Base-by-base conservation (phyloP, 2,888 invertebrate genomes). In the Marronus borbonicus region DNA sequence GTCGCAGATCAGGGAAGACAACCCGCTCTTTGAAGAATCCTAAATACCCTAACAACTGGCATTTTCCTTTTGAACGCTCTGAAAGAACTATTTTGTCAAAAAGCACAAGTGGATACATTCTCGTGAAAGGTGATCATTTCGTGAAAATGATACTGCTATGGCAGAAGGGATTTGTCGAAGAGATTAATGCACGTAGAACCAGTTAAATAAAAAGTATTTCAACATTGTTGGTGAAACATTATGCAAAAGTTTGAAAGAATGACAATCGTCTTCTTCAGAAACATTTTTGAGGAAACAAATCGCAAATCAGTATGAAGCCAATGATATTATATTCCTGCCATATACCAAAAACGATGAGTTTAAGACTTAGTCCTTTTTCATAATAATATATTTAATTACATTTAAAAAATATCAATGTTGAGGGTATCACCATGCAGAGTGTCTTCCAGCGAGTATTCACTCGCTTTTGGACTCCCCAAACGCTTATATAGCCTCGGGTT, bases 11-110 rank as follows among this genome's bases (percentile, higher is more conserved):
- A 76, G 66, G 12, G 76, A 76, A 36, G 60, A 78, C 55, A 64
- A 55, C 74, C 52, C 76, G 72, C 58, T 78, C 52, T 81, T 76
- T 65, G 70, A 81, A 79, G 77, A 76, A 79, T 49, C 55, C 69
- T 44, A 79, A 80, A 60, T 20, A 58, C 14, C 79, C 78, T 76
- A 76, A 75, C 10, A 76, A 68, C 58, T 80, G 77, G 77, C 72
- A 81, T 72, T 78, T 78, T 24, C 24, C 28, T 24, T 70, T 70
- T 66, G 58, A 76, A 36, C 64, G n/a, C n/a, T 64, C 31, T 64
- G 39, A 44, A 36, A 31, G 20, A 17, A 55, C 20, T 8, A 20
- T 58, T 58, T 2, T 58, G 17, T 2, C 55, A 58, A 58, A 20
- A 20, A 20, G 20, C 31, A 28, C 60, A 17, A 20, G 20, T 62